These are phyloP conservation scores for Helostoma temminkii DNA, from an alignment of 2,797 vertebrate genomes.

Conservation along the genomic window DNA sequence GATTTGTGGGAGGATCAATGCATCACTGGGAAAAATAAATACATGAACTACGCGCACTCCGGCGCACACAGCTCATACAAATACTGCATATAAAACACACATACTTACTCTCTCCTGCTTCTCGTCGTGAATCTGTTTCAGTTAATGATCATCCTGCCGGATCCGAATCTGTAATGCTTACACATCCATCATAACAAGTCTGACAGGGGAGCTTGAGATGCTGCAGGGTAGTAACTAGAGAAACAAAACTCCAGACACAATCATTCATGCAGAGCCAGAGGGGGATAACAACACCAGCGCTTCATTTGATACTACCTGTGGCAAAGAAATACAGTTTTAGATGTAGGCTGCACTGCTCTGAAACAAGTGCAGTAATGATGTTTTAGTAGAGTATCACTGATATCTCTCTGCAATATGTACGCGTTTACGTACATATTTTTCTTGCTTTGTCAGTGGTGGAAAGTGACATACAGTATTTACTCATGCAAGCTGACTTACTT, in stretches of 20 bases:
- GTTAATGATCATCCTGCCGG: conserved; percentile 48
- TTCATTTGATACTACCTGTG: conserved; percentile 26
- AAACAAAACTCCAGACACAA: conserved; percentile 46
- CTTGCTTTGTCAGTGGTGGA: too few relatives aligned
- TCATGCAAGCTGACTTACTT: too few relatives aligned
- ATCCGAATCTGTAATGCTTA: conserved; percentile 43
- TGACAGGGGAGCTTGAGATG: conserved; percentile 26
- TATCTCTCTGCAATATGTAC: too few relatives aligned
- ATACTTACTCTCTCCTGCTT: conserved; percentile 30
- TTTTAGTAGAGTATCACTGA: not conserved
- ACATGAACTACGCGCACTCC: conserved; percentile 25
- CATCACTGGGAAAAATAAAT: conserved; percentile 20
- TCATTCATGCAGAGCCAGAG: conserved; percentile 45
- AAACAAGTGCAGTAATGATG: conserved; percentile 12
- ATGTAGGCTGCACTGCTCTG: not conserved
- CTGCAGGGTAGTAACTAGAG: conserved; percentile 43
- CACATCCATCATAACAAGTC: conserved; percentile 43
- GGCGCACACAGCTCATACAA: conserved; percentile 19
- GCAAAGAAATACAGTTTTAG: conserved; percentile 20
- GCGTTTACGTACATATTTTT: too few relatives aligned
- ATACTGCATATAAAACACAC: conserved; percentile 11
- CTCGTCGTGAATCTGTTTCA: conserved; percentile 33
- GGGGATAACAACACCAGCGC: conserved; percentile 30
- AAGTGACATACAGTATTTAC: too few relatives aligned
- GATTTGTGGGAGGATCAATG: conserved; percentile 58